Percentiles rank a stretch among this genome's conserved stretches.
These are phyloP conservation scores for Pangasius larnaudii DNA, from an alignment of 2,797 vertebrate genomes.

Conservation along the genomic window DNA sequence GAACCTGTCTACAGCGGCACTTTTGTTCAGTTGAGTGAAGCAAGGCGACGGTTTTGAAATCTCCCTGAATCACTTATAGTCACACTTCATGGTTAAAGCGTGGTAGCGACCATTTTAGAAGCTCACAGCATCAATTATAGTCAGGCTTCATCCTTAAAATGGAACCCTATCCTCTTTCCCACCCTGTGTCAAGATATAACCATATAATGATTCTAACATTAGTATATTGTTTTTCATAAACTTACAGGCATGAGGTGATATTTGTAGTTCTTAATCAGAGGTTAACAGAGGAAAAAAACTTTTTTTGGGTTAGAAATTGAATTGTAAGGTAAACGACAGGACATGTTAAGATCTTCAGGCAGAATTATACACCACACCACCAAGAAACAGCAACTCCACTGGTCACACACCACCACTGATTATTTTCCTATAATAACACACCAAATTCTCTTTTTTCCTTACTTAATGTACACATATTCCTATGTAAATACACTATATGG, in stretches of 20 bases:
- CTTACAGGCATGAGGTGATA: background rate
- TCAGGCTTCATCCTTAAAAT: slow-evolving; percentile 19
- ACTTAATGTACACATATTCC: background rate
- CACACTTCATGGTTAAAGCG: slow-evolving; percentile 15
- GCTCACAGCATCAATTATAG: slow-evolving; percentile 28
- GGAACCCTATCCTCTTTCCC: background rate
- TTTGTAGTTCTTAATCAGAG: background rate
- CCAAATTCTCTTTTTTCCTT: background rate
- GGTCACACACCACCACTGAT: background rate
- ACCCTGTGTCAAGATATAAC: background rate
- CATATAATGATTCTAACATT: background rate
- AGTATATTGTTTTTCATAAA: background rate
- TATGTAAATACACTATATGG: background rate
- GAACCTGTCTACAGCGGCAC: background rate
- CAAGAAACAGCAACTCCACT: background rate
- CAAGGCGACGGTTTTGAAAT: slow-evolving; percentile 6
- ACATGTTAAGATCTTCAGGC: background rate
- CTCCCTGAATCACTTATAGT: slow-evolving; percentile 12
- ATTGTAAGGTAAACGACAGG: background rate
- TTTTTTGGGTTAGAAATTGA: background rate
- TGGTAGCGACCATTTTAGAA: slow-evolving; percentile 33
- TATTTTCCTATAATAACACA: background rate
- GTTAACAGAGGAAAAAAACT: background rate
- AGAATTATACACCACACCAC: background rate
- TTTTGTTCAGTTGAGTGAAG: background rate